Conservation (phyloP, 2,888 invertebrate genomes). For the Euplagia quadripunctaria region DNA sequence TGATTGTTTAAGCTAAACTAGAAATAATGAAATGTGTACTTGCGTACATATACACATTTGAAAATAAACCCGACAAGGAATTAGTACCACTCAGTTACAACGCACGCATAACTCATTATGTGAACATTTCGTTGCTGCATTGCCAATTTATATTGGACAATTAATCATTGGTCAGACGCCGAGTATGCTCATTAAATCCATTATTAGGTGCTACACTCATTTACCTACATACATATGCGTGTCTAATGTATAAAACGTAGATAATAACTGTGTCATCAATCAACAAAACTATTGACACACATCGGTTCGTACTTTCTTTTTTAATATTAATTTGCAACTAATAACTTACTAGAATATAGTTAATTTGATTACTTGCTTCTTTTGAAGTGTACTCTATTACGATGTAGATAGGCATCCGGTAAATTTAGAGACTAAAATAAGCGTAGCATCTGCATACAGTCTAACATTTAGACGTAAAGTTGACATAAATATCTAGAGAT, state of each 20-base stretch:
- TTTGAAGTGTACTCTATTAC: background rate
- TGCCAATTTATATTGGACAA: constrained; percentile 49
- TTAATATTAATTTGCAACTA: constrained; percentile 16
- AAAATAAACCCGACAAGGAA: constrained; percentile 44
- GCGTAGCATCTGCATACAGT: constrained; percentile 5
- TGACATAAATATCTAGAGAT: too few relatives aligned
- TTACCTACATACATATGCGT: constrained; percentile 49
- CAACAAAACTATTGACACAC: constrained; percentile 46
- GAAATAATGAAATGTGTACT: too few relatives aligned
- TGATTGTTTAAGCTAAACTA: background rate
- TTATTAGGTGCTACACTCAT: constrained; percentile 51
- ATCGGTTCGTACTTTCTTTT: constrained; percentile 38
- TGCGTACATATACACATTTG: background rate
- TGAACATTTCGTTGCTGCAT: constrained; percentile 42
- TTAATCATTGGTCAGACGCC: constrained; percentile 49
- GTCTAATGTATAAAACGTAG: constrained; percentile 50
- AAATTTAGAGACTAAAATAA: background rate
- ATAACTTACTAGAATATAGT: constrained; percentile 6
- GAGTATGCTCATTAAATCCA: constrained; percentile 50
- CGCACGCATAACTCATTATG: constrained; percentile 51
- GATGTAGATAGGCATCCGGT: background rate
- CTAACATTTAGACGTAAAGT: background rate
- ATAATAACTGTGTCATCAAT: constrained; percentile 55
- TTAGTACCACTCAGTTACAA: constrained; percentile 42
- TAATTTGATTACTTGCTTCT: background rate